Base-by-base conservation (phyloP, 2,113 vertebrate species). In the Silurus asotus region DNA sequence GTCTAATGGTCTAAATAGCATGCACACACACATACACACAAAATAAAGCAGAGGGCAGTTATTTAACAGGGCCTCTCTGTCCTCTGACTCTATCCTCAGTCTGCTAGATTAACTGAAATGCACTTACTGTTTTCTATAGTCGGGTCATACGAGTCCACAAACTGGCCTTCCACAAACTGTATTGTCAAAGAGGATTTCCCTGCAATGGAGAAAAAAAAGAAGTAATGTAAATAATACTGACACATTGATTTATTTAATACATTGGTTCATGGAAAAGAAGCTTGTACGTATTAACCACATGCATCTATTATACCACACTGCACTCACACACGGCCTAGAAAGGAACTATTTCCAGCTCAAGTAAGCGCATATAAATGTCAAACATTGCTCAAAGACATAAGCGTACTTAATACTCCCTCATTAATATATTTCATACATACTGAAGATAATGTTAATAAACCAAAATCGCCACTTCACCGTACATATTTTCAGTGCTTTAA, bases 71-170 rank as follows among this genome's bases (percentile, higher is more conserved):
- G 13, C 62, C 7, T 48, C 49, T 53, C n/a, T 53, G 49, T n/a
- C 51, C 67, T 82, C 9, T 37, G 65, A 61, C 77, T 80, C 77
- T 28, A 61, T 61, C 58, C 37, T 28, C 49, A 28, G 69, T 65
- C 56, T 65, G 69, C 51, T 37, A 11, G 49, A 72, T 82, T 28
- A 37, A 53, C 51, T 72, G 25, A 81, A 59, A 25, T 53, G 10
- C 83, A 98, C 98, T 99, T 94, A 99, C 98, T 99, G 95, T 99
- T 99, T 94, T 99, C 98, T 96, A 99, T 99, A 92, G 98, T 99
- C 80, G 98, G 98, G 91, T 99, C 98, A 83, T 99, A 99, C 0
- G 98, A 99, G 93, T 99, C 98, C 86, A 99, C 97, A 94, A 99
- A 99, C 92, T 99, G 98, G 90, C 98, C 98, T 95, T 99, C 98